Evolutionary conservation across 2,797 vertebrate genomes (phyloP).

Genomic region (Cercopithecus diana): DNA sequence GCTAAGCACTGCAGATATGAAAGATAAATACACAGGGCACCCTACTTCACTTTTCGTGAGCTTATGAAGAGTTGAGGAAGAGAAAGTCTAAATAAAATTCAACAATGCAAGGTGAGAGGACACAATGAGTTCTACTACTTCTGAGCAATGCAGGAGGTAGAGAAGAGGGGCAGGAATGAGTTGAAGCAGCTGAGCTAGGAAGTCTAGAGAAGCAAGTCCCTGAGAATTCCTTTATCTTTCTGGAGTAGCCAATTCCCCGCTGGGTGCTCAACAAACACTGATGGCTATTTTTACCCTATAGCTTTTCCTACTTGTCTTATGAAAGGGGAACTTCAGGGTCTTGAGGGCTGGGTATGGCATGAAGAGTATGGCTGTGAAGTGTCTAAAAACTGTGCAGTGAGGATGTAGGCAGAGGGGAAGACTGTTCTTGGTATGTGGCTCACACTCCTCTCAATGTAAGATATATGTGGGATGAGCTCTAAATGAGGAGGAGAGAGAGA

Average conservation of each 20-base stretch:
- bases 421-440: not conserved
- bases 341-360: not conserved
- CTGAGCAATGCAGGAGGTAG: not conserved
- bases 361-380: not conserved
- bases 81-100: not conserved
- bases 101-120: not conserved
- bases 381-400: not conserved
- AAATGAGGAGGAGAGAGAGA: not conserved
- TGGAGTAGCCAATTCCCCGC: not conserved
- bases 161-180: not conserved
- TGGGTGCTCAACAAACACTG: not conserved
- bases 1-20: not conserved
- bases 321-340: not conserved
- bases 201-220: not conserved
- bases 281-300: not conserved
- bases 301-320: not conserved
- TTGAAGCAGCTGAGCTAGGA: not conserved
- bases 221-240: not conserved
- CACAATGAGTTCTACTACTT: not conserved
- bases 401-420: not conserved
- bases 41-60: not conserved
- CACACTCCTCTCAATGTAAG: not conserved
- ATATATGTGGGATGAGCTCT: not conserved
- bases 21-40: not conserved
- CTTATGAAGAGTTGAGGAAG: not conserved